Evolutionary conservation across 2,888 invertebrate species (phyloP).

Genomic region (Autographa gamma): DNA sequence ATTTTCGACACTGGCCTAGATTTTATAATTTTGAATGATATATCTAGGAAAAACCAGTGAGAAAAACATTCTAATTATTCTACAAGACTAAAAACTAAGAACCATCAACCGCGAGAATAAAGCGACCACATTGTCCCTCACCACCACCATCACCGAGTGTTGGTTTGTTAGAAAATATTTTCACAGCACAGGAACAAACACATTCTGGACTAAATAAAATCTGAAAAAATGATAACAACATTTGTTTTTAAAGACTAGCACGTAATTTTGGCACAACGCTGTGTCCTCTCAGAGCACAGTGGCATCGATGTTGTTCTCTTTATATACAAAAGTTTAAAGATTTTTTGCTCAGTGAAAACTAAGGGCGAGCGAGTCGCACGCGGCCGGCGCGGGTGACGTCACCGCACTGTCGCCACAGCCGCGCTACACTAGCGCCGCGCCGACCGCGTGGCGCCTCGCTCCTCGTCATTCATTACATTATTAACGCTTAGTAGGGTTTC

Average conservation of each 20-base stretch:
- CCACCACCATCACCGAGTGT: slow-evolving; percentile 75
- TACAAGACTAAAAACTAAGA: slow-evolving; percentile 61
- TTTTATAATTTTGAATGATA: slow-evolving; percentile 54
- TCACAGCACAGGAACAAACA: slow-evolving; percentile 88
- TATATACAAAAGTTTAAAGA: slow-evolving; percentile 71
- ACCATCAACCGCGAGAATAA: slow-evolving; percentile 59
- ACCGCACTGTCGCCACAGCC: slow-evolving; percentile 26
- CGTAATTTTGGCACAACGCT: slow-evolving; percentile 89
- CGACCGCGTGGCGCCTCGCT: slow-evolving; percentile 37
- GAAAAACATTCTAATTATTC: slow-evolving; percentile 53
- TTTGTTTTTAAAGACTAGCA: slow-evolving; percentile 87
- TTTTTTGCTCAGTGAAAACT: slow-evolving; percentile 78
- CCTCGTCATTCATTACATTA: slow-evolving; percentile 26
- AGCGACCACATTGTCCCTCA: slow-evolving; percentile 76
- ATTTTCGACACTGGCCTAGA: slow-evolving; percentile 42
- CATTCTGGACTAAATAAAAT: slow-evolving; percentile 89
- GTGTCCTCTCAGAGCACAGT: slow-evolving; percentile 79
- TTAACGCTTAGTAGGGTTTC: slow-evolving; percentile 73
- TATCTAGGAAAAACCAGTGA: slow-evolving; percentile 52
- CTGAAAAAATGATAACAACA: slow-evolving; percentile 88
- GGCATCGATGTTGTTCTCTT: slow-evolving; percentile 86
- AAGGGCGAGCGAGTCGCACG: slow-evolving; percentile 52
- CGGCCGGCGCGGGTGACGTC: slow-evolving; percentile 38
- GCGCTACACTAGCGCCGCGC: slow-evolving; percentile 27
- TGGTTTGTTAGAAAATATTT: slow-evolving; percentile 85